These are phyloP conservation scores for Peromyscus maniculatus DNA, from an alignment of 2,113 vertebrate genomes.

Conservation along the genomic window DNA sequence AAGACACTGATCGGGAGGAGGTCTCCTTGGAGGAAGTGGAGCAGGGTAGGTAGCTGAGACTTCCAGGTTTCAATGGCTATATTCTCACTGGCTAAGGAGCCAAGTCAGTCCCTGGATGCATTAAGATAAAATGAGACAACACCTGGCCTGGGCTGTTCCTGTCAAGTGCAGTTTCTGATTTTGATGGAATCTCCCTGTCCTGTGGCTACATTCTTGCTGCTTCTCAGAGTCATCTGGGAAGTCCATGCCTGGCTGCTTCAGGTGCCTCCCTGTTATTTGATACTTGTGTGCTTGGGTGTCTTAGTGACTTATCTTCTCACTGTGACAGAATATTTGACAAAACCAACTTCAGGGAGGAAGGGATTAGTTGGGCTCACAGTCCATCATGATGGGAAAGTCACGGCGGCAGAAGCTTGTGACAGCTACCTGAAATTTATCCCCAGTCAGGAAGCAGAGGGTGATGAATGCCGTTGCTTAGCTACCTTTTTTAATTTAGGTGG, in stretches of 20 bases:
- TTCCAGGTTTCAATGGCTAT: not conserved
- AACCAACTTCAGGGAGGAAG: not conserved
- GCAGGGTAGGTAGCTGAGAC: not conserved
- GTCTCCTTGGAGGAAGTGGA: not conserved
- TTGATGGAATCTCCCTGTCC: not conserved
- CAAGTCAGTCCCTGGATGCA: not conserved
- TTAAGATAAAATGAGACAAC: not conserved
- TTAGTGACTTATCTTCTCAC: not conserved
- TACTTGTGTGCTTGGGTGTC: not conserved
- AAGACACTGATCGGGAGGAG: not conserved
- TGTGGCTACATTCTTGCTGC: no score
- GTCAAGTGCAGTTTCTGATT: not conserved
- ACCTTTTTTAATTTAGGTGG: not conserved
- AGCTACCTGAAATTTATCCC: not conserved
- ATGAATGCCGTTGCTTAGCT: not conserved
- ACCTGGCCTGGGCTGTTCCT: fast-evolving
- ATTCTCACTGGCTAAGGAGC: fast-evolving
- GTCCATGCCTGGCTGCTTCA: not conserved
- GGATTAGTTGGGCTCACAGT: not conserved
- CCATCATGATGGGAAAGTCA: not conserved
- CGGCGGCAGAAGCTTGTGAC: not conserved
- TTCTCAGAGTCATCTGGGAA: not conserved
- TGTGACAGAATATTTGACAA: not conserved
- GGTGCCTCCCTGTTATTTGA: not conserved
- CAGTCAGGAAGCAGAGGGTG: not conserved